Evolutionary conservation across 2,888 invertebrate genomes (phyloP).

Genomic region (Diabrotica balteata): DNA sequence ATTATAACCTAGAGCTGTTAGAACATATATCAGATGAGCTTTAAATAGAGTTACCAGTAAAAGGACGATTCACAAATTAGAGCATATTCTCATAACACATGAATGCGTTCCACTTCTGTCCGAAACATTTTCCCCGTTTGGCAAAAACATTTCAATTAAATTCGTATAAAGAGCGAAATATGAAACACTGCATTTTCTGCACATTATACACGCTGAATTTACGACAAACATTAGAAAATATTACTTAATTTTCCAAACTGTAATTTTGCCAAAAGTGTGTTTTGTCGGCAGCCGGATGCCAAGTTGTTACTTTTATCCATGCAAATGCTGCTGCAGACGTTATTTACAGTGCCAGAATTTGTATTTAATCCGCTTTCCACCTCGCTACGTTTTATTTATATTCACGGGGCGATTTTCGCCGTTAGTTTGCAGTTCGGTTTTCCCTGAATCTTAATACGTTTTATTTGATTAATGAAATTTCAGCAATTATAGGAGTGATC

Average conservation of each 20-base stretch:
- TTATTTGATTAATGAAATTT: too few species aligned
- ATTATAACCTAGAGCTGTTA: too few species aligned
- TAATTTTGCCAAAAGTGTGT: conserved; percentile 40
- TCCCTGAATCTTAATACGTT: too few species aligned
- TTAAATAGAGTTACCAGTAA: too few species aligned
- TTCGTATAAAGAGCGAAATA: conserved; percentile 12
- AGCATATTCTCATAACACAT: not conserved
- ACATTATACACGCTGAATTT: conserved; percentile 31
- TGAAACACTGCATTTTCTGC: conserved; percentile 23
- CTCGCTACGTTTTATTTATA: conserved; percentile 31
- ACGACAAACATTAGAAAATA: conserved; percentile 40
- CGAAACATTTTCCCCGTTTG: conserved; percentile 3
- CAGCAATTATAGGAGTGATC: too few species aligned
- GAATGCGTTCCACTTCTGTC: conserved; percentile 7
- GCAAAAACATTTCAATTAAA: conserved; percentile 31
- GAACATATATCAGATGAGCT: too few species aligned
- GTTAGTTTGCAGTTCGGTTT: not conserved
- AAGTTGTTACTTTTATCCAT: conserved; percentile 36
- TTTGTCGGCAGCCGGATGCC: conserved; percentile 30
- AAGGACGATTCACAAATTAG: too few species aligned
- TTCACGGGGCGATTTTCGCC: conserved; percentile 19
- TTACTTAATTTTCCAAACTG: conserved; percentile 41
- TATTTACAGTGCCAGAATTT: conserved; percentile 35
- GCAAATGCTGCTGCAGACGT: conserved; percentile 34
- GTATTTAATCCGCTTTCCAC: conserved; percentile 39